Evolutionary conservation across 2,113 vertebrate species (phyloP).

Genomic region (Upupa epops): DNA sequence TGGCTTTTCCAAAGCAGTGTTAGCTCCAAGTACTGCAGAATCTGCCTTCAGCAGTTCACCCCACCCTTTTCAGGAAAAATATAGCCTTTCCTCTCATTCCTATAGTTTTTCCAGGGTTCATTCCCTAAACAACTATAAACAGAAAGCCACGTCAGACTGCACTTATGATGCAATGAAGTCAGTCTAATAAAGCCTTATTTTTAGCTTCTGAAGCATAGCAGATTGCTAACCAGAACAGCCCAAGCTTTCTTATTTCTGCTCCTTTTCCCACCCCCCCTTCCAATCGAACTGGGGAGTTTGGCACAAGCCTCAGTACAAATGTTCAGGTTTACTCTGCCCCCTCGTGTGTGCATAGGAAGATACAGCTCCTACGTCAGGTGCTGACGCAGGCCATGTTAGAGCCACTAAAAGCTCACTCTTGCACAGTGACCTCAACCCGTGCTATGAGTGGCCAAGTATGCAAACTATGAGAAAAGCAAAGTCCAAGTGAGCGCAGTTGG

Average conservation of each 20-base stretch:
- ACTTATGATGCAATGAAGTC: neutral
- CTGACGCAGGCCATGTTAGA: neutral
- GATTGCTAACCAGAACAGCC: neutral
- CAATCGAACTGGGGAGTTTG: neutral
- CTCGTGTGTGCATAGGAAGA: neutral
- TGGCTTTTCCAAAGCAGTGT: neutral
- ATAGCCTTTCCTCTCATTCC: neutral
- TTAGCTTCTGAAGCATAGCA: neutral
- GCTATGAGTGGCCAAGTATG: neutral
- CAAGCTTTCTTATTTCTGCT: neutral
- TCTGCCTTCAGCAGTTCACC: neutral
- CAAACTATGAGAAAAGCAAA: neutral
- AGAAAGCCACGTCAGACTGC: neutral
- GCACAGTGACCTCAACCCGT: fast-evolving
- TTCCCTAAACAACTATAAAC: neutral
- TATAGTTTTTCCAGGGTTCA: neutral
- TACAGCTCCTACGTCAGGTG: neutral
- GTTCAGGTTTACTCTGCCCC: neutral
- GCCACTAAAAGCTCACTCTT: neutral
- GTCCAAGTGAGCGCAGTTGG: neutral
- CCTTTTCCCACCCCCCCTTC: neutral
- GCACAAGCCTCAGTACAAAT: neutral
- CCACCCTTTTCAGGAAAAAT: neutral
- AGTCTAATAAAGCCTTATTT: neutral
- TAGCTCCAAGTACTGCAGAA: neutral